Evolutionary conservation across 2,113 vertebrate species (phyloP).

Genomic region (Fulmarus glacialis): DNA sequence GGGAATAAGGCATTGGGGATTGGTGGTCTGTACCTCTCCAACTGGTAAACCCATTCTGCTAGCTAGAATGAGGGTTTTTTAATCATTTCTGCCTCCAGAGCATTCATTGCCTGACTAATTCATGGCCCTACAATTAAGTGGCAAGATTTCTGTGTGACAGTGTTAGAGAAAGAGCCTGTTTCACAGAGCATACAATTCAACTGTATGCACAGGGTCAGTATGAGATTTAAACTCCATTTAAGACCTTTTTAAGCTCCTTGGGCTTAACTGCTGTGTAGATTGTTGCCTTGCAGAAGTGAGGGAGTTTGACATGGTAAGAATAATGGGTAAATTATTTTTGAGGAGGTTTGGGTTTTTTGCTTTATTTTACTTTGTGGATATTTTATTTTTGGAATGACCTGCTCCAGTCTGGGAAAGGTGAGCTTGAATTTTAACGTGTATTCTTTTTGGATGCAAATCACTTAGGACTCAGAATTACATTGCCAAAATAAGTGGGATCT

Average conservation of each 20-base stretch:
- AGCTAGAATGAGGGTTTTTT: background rate
- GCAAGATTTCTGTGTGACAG: background rate
- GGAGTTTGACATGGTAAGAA: background rate
- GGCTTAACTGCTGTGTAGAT: background rate
- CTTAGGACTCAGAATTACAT: background rate
- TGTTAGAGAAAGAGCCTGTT: background rate
- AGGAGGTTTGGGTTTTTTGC: background rate
- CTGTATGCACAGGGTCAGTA: background rate
- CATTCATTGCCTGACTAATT: background rate
- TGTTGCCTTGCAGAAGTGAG: background rate
- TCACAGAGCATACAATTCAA: background rate
- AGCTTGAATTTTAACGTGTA: background rate
- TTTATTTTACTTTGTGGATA: background rate
- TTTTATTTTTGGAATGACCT: background rate
- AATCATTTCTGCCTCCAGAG: background rate
- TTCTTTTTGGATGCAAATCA: background rate
- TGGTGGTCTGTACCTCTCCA: background rate
- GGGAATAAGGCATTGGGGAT: background rate
- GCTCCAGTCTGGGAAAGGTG: background rate
- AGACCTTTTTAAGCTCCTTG: slow-evolving; percentile 28
- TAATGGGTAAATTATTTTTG: background rate
- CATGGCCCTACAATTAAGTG: background rate
- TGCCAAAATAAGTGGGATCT: background rate
- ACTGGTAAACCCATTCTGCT: background rate
- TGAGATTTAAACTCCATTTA: background rate